These are phyloP conservation scores for Agrotis ipsilon DNA, from an alignment of 2,888 invertebrate genomes.

Conservation along the genomic window DNA sequence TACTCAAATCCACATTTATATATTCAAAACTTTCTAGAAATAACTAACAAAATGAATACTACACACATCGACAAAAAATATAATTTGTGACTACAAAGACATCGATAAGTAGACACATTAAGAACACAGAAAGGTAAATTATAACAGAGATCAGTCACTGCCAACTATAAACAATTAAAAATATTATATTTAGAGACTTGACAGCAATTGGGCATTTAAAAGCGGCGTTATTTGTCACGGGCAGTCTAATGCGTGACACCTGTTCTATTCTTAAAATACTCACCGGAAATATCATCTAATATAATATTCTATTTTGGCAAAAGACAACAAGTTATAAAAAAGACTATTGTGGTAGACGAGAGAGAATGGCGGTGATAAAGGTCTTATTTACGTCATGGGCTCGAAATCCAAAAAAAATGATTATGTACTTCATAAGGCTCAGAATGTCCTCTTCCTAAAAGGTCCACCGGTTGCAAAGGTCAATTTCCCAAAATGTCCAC, in stretches of 20 bases:
- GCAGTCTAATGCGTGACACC: slow-evolving; percentile 13
- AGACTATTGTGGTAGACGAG: background rate
- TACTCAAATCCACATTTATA: no score
- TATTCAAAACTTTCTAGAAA: no score
- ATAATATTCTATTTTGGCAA: slow-evolving; percentile 4
- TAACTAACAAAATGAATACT: no score
- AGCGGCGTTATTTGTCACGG: slow-evolving; percentile 6
- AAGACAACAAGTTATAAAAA: slow-evolving; percentile 2
- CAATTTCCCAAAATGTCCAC: no score
- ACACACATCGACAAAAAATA: no score
- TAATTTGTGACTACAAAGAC: no score
- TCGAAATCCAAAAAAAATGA: no score
- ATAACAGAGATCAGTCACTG: background rate
- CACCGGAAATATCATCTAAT: slow-evolving; percentile 2
- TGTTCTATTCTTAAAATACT: slow-evolving; percentile 4
- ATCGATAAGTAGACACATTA: no score
- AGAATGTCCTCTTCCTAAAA: no score
- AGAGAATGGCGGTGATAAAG: background rate
- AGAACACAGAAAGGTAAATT: background rate
- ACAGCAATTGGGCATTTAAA: slow-evolving; percentile 17
- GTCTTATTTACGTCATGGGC: no score
- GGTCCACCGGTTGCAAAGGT: no score
- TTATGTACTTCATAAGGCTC: no score
- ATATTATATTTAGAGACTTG: background rate
- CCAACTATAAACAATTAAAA: slow-evolving; percentile 21